Evolutionary conservation across 2,113 vertebrate genomes (phyloP).

Genomic region (Atrichornis clamosus): DNA sequence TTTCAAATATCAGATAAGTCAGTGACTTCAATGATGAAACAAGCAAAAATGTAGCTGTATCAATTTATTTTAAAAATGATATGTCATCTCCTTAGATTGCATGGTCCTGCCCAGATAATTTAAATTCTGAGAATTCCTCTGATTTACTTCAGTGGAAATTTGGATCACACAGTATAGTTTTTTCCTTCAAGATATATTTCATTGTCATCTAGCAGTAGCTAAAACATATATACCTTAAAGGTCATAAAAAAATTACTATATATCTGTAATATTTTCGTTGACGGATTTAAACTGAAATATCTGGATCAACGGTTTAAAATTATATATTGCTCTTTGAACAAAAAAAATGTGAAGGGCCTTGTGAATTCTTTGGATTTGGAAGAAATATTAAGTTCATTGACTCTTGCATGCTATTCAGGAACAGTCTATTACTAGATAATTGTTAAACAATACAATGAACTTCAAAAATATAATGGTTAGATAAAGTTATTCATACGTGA

Average conservation of each 20-base stretch:
- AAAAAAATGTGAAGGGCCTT: background rate
- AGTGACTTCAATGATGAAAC: background rate
- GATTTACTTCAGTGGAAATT: background rate
- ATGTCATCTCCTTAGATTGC: background rate
- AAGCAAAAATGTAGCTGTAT: background rate
- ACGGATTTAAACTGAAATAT: background rate
- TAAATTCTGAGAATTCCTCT: background rate
- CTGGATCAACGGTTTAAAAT: conserved; percentile 14
- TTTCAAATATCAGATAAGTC: background rate
- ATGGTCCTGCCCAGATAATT: background rate
- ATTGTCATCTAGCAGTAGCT: background rate
- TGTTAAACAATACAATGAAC: conserved; percentile 21
- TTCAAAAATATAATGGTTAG: background rate
- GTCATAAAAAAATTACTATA: background rate
- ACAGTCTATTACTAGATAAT: conserved; percentile 8
- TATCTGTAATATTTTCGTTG: background rate
- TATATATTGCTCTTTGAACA: background rate
- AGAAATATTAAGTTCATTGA: conserved; percentile 1
- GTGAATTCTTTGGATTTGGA: background rate
- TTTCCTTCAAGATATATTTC: background rate
- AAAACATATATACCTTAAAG: background rate
- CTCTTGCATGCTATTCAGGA: background rate
- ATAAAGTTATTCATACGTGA: conserved; percentile 63
- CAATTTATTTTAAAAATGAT: background rate
- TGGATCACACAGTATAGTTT: background rate